phyloP scores from a whole-genome alignment of 2,888 invertebrate species.

The Lissonota sp. region DNA sequence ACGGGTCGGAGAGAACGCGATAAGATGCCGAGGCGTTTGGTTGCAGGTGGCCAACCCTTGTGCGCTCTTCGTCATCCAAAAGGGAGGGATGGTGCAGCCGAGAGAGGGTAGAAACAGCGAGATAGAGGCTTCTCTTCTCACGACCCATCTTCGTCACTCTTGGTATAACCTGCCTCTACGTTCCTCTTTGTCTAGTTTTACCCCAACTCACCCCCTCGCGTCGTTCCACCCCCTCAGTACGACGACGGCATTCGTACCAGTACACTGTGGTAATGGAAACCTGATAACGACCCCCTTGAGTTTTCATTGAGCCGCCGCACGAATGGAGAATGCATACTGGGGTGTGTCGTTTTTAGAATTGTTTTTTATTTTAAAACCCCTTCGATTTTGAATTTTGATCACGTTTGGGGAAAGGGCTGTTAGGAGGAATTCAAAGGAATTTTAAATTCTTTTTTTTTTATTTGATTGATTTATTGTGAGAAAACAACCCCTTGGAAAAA shows the following conservation, averaged over 20 bases:
- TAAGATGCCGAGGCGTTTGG: slow-evolving; percentile 75
- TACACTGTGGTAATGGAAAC: slow-evolving; percentile 76
- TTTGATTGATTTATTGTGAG: no score
- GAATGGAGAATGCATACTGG: slow-evolving; percentile 39
- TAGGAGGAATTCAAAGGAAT: no score
- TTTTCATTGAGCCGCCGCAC: slow-evolving; percentile 65
- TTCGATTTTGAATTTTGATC: no score
- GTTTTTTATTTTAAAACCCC: no score
- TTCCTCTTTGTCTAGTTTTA: slow-evolving; percentile 83
- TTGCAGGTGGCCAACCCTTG: slow-evolving; percentile 73
- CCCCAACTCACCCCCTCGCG: slow-evolving; percentile 65
- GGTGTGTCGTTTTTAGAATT: no score
- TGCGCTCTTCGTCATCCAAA: slow-evolving; percentile 78
- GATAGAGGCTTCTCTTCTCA: slow-evolving; percentile 8
- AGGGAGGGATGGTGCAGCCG: slow-evolving; percentile 20
- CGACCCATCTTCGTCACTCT: slow-evolving; percentile 28
- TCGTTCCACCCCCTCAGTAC: slow-evolving; percentile 59
- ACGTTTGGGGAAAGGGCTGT: no score
- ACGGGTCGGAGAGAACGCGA: slow-evolving; percentile 72
- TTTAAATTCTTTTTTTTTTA: no score
- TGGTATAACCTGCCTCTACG: slow-evolving; percentile 42
- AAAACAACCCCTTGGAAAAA: no score
- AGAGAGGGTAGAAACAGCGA: slow-evolving; percentile 11
- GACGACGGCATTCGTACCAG: slow-evolving; percentile 68
- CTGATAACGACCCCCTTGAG: slow-evolving; percentile 75